Conservation (phyloP, 1,140 invertebrate genomes). For the Lutraria rhynchaena region DNA sequence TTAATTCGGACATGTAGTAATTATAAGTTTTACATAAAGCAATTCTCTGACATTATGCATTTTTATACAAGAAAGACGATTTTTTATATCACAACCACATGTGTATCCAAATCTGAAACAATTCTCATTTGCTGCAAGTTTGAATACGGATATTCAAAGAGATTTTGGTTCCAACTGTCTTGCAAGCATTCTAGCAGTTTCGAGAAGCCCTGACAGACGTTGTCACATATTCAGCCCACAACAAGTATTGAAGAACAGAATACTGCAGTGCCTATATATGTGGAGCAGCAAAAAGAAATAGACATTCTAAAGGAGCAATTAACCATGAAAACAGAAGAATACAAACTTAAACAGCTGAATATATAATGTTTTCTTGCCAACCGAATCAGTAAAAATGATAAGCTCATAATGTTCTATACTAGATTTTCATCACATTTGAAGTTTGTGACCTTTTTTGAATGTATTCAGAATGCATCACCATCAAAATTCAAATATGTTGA, state of each 20-base stretch:
- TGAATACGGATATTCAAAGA: too few species aligned
- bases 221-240: neutral
- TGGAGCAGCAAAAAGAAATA: neutral
- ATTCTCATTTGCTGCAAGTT: too few species aligned
- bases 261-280: neutral
- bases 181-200: too few species aligned
- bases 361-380: constrained; percentile 20
- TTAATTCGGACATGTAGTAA: too few species aligned
- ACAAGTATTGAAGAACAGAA: neutral
- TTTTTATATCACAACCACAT: too few species aligned
- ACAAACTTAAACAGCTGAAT: constrained; percentile 9
- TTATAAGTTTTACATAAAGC: too few species aligned
- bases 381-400: constrained; percentile 17
- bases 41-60: too few species aligned
- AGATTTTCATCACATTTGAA: constrained; percentile 9
- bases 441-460: constrained; percentile 33
- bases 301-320: constrained; percentile 5
- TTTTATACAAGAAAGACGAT: too few species aligned
- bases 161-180: too few species aligned
- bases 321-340: constrained; percentile 16
- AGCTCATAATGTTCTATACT: constrained; percentile 11
- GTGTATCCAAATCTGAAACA: too few species aligned
- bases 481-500: constrained; percentile 21
- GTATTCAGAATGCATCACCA: constrained; percentile 39
- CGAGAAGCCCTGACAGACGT: too few species aligned